These are phyloP conservation scores for Epirrhoe tristata DNA, from an alignment of 2,888 invertebrate genomes.

Conservation along the genomic window DNA sequence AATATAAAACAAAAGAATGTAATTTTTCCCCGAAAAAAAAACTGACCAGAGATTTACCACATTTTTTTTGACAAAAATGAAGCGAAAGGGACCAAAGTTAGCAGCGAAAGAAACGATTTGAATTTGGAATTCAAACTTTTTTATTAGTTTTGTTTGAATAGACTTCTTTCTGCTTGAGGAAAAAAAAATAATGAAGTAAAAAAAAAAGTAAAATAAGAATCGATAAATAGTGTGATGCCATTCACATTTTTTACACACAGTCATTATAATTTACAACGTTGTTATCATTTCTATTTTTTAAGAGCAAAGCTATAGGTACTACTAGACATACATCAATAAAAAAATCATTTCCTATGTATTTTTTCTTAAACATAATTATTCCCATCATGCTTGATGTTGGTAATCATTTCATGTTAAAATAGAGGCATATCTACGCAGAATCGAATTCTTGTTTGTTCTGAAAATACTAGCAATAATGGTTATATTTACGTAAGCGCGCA, in stretches of 20 bases:
- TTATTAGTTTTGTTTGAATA: not conserved
- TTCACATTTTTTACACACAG: too few species aligned
- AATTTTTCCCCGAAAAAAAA: not conserved
- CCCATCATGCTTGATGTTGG: too few species aligned
- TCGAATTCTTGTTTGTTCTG: not conserved
- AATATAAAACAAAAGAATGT: not conserved
- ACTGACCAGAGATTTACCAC: not conserved
- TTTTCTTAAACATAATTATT: too few species aligned
- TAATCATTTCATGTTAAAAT: too few species aligned
- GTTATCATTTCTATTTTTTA: too few species aligned
- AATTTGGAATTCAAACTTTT: not conserved
- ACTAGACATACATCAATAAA: too few species aligned
- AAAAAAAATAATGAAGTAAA: not conserved
- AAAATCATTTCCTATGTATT: too few species aligned
- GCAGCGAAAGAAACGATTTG: not conserved
- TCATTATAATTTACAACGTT: too few species aligned
- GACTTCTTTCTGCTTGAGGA: not conserved
- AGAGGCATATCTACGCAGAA: too few species aligned
- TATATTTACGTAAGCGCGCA: not conserved
- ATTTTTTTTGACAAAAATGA: not conserved
- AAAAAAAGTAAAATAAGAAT: too few species aligned
- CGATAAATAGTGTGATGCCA: too few species aligned
- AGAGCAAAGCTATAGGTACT: too few species aligned
- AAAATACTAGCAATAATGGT: conserved; percentile 2
- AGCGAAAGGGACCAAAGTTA: not conserved